Evolutionary conservation across 2,888 invertebrate species (phyloP).

Genomic region (Apotomis capreana): DNA sequence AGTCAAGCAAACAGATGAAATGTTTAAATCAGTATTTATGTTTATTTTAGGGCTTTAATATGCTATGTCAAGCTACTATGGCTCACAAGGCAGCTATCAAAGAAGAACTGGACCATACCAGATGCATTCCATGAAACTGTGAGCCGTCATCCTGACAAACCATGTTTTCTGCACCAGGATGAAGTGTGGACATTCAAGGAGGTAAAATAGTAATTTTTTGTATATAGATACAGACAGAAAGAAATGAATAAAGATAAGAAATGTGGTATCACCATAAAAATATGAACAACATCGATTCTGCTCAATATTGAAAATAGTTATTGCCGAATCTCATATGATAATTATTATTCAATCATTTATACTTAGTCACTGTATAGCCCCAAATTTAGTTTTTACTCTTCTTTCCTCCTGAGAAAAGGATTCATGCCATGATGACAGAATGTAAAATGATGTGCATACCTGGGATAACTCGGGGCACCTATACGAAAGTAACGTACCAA

Average conservation of each 20-base stretch:
- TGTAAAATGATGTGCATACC: too few relatives aligned
- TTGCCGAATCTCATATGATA: background rate
- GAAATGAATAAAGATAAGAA: too few relatives aligned
- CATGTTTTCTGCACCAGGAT: constrained; percentile 92
- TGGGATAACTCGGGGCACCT: too few relatives aligned
- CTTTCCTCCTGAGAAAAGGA: too few relatives aligned
- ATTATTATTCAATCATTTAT: background rate
- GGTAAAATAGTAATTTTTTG: constrained; percentile 67
- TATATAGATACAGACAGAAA: too few relatives aligned
- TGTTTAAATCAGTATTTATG: constrained; percentile 8
- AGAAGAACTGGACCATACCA: constrained; percentile 88
- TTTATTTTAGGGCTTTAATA: constrained; percentile 85
- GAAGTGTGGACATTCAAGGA: constrained; percentile 93
- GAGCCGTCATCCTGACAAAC: constrained; percentile 90
- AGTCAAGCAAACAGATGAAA: background rate
- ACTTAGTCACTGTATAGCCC: too few relatives aligned
- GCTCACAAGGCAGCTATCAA: constrained; percentile 85
- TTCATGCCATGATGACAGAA: too few relatives aligned
- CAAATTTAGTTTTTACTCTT: too few relatives aligned
- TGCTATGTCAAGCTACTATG: constrained; percentile 87
- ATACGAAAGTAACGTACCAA: too few relatives aligned
- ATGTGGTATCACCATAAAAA: too few relatives aligned
- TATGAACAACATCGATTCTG: too few relatives aligned
- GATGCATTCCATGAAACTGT: constrained; percentile 91
- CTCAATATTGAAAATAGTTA: too few relatives aligned